Percentiles rank a stretch among this genome's conserved stretches.
These are phyloP conservation scores for Stenopsyche tienmushanensis DNA, from an alignment of 1,140 invertebrate species.

Conservation along the genomic window DNA sequence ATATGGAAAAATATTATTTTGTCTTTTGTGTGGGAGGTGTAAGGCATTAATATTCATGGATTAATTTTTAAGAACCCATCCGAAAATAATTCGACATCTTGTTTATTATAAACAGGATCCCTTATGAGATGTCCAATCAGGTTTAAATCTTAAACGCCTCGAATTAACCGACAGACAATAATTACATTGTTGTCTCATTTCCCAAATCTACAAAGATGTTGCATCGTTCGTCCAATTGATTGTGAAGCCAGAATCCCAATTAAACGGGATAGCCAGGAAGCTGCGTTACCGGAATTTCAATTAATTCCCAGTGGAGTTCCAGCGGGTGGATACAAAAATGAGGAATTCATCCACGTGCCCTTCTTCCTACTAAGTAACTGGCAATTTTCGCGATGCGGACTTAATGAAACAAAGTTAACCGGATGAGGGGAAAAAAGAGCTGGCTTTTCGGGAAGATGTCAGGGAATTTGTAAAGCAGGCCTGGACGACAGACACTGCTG, in stretches of 20 bases:
- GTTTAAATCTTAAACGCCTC: too few species aligned
- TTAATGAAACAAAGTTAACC: background rate
- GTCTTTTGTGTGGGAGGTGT: background rate
- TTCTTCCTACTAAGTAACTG: background rate
- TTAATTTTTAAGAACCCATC: background rate
- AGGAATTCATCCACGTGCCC: background rate
- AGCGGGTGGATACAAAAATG: background rate
- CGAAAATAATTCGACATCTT: background rate
- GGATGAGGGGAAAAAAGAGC: background rate
- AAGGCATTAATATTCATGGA: background rate
- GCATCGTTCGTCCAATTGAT: background rate
- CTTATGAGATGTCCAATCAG: background rate
- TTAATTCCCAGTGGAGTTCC: background rate
- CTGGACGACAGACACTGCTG: background rate
- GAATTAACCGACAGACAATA: background rate
- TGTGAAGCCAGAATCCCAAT: conserved; percentile 4
- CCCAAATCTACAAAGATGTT: background rate
- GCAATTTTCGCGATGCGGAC: background rate
- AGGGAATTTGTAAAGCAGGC: background rate
- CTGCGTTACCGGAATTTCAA: background rate
- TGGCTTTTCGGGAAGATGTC: background rate
- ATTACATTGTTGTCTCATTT: background rate
- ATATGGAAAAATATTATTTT: background rate
- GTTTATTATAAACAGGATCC: background rate
- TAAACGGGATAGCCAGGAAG: background rate